Evolutionary conservation across 1,140 invertebrate genomes (phyloP).

Genomic region (Mamestra configurata): DNA sequence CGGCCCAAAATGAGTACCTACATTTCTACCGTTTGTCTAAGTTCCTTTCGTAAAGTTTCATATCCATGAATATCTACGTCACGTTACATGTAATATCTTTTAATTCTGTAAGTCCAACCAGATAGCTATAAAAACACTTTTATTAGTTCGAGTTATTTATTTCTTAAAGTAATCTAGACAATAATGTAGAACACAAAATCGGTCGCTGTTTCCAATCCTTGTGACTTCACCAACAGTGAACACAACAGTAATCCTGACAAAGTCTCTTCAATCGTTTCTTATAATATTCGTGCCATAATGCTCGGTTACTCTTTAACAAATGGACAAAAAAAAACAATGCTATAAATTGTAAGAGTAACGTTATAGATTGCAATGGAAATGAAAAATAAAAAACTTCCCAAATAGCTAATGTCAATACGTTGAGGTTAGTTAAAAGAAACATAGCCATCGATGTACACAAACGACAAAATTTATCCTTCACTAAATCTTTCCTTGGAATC

Average conservation of each 20-base stretch:
- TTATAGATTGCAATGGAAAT: not conserved
- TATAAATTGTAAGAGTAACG: not conserved
- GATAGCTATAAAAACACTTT: too few species aligned
- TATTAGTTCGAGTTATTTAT: too few species aligned
- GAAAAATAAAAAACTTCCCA: conserved; percentile 1
- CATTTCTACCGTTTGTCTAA: too few species aligned
- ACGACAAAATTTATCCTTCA: not conserved
- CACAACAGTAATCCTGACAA: not conserved
- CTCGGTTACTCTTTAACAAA: not conserved
- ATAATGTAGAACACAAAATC: too few species aligned
- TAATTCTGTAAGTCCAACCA: too few species aligned
- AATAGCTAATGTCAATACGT: not conserved
- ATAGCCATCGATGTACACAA: not conserved
- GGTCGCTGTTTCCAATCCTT: too few species aligned
- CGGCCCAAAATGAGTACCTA: too few species aligned
- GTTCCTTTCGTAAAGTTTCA: too few species aligned
- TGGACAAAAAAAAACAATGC: not conserved
- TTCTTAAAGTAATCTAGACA: too few species aligned
- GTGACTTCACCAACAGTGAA: too few species aligned
- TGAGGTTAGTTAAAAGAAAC: not conserved
- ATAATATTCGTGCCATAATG: not conserved
- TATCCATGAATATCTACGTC: too few species aligned
- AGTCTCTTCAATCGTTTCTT: not conserved
- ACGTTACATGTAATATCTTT: too few species aligned
- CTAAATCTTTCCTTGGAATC: not conserved